Evolutionary conservation across 92 coral and sea anemone species (phyloP).

Genomic region (Nematostella vectensis): DNA sequence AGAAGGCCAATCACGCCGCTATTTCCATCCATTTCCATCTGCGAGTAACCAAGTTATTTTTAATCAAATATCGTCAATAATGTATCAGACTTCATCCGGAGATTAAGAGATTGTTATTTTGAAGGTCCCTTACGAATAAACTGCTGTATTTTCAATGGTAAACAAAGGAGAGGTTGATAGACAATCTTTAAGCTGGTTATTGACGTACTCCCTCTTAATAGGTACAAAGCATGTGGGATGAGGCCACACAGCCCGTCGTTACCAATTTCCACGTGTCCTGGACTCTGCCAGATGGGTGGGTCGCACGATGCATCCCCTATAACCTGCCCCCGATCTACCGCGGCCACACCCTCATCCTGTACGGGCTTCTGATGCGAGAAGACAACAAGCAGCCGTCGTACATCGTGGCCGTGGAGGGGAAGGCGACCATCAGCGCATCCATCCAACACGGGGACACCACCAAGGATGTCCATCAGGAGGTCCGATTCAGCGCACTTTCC

Average conservation of each 20-base stretch:
- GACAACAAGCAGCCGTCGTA: conserved; percentile 2
- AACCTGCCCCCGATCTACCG: conserved; percentile 40
- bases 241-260: conserved; percentile 74
- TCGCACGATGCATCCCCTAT: conserved; percentile 42
- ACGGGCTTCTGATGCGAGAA: not conserved
- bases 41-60: too few relatives aligned
- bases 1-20: too few relatives aligned
- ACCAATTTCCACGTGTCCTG: conserved; percentile 45
- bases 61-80: too few relatives aligned
- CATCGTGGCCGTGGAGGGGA: conserved; percentile 23
- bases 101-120: too few relatives aligned
- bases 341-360: conserved; percentile 49
- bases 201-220: too few relatives aligned
- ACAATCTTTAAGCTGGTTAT: too few relatives aligned
- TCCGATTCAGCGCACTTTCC: conserved; percentile 29
- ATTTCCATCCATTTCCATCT: too few relatives aligned
- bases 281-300: conserved; percentile 49
- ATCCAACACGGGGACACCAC: conserved; percentile 7
- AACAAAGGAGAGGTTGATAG: too few relatives aligned
- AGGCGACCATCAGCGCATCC: conserved; percentile 30
- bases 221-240: too few relatives aligned
- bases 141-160: too few relatives aligned
- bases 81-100: too few relatives aligned
- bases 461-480: conserved; percentile 20
- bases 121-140: too few relatives aligned